Base-by-base conservation (phyloP, 2,797 vertebrate genomes). In the Pampus argenteus region DNA sequence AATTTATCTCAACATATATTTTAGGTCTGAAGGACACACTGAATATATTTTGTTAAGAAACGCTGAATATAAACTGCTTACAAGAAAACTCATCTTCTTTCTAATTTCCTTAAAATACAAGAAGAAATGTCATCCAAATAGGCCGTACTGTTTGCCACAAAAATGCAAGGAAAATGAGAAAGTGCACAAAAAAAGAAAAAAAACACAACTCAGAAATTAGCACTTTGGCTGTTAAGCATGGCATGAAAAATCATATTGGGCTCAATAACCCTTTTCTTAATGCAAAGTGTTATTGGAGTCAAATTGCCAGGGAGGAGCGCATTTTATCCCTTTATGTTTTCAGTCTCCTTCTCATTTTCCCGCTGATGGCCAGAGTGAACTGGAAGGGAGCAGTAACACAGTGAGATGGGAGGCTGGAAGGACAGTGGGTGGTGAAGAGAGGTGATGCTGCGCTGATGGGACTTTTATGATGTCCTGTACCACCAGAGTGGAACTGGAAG, bases 401-500 rank as follows among this genome's bases (percentile, higher is more conserved):
- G 71, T 18, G 68, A 68, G 50, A 74, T 18, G 63, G 71, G 42
- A 65, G 72, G 66, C 29, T 67, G 66, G 66, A 72, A 73, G 78
- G 83, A 79, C 78, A 29, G 68, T 56, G 57, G 75, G 59, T 61
- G 66, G 68, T 63, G 58, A 62, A 65, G 65, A 67, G 72, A 74
- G 69, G 78, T 74, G 71, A 68, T 51, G 62, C 78, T 76, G 78
- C 8, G 65, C 60, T 85, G 80, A 87, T 90, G 85, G 78, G 76
- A 84, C 70, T 88, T 90, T 83, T 85, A 88, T 71, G 85, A 85
- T 76, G 81, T 83, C 78, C 74, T 74, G 70, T 72, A 51, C 59
- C 42, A 14, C 51, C 72, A 70, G 64, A 84, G 79, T 69, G 51
- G 55, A 84, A 78, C 67, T 60, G 74, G 48, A 73, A 63, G 50